These are phyloP conservation scores for Ctenodactylus gundi DNA, from an alignment of 2,113 vertebrate species.

Conservation along the genomic window DNA sequence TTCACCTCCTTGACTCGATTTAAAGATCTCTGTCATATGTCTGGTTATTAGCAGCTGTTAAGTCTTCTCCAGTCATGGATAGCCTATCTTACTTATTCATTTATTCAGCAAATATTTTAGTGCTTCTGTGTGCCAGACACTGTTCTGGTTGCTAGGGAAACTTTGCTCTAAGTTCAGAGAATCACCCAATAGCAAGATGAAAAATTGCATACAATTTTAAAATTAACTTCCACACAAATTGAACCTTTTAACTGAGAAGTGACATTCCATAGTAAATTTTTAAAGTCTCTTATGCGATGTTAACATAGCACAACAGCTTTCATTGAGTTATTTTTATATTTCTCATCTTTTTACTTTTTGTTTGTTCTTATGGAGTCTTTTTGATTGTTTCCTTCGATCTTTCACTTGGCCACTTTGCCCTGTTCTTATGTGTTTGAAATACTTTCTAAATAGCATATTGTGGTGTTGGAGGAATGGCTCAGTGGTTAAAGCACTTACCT, in stretches of 20 bases:
- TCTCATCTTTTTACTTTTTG: not conserved
- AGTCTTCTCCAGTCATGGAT: not conserved
- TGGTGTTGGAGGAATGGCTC: not conserved
- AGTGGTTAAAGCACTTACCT: too few relatives aligned
- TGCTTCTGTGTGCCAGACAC: not conserved
- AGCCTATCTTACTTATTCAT: not conserved
- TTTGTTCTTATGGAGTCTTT: not conserved
- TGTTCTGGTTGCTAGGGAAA: not conserved
- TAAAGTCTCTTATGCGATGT: not conserved
- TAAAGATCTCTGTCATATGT: not conserved
- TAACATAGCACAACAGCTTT: not conserved
- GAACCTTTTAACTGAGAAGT: not conserved
- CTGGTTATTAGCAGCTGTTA: not conserved
- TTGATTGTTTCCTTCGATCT: not conserved
- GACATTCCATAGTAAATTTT: not conserved
- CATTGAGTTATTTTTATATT: not conserved
- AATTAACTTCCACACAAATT: slow-evolving; percentile 6
- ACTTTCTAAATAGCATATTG: not conserved
- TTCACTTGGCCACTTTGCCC: not conserved
- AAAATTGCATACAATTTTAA: not conserved
- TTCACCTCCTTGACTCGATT: not conserved
- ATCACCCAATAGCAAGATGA: not conserved
- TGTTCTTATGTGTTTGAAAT: not conserved
- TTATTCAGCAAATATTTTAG: slow-evolving; percentile 17
- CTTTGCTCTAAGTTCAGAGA: not conserved